Evolutionary conservation across 2,797 vertebrate genomes (phyloP).

Genomic region (Podarcis lilfordi): DNA sequence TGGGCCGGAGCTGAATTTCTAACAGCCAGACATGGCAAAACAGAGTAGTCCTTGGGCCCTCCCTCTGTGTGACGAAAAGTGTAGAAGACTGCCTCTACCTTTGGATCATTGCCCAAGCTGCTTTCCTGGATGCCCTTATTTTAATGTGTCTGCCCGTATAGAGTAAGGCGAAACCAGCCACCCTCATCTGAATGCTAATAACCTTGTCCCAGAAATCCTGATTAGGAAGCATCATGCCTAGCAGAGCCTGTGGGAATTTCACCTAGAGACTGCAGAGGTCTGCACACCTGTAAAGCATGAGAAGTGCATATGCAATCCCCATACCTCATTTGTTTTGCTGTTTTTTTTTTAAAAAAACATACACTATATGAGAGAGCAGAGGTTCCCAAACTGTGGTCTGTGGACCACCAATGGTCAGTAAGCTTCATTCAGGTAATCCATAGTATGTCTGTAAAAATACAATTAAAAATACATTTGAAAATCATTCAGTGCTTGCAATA

Average conservation of each 20-base stretch:
- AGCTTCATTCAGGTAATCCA: too few relatives aligned
- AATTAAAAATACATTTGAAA: too few relatives aligned
- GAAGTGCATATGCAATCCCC: too few relatives aligned
- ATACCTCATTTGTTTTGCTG: too few relatives aligned
- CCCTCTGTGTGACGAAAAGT: neutral
- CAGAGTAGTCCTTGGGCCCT: neutral
- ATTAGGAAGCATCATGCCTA: neutral
- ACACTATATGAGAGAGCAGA: too few relatives aligned
- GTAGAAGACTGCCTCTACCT: too few relatives aligned
- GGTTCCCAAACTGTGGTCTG: too few relatives aligned
- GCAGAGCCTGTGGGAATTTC: neutral
- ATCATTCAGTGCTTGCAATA: too few relatives aligned
- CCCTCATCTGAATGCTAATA: neutral
- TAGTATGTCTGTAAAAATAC: too few relatives aligned
- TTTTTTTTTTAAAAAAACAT: too few relatives aligned
- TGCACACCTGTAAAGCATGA: neutral
- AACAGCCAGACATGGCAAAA: neutral
- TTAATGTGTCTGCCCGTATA: neutral
- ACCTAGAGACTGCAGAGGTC: neutral
- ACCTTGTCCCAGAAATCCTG: neutral
- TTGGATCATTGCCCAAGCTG: neutral
- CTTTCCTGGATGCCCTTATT: neutral
- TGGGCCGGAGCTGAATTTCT: too few relatives aligned
- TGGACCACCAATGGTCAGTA: too few relatives aligned
- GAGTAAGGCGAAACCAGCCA: neutral